A percentile compares a stretch with the other conserved stretches of the same genome.
Evolutionary conservation across 2,888 invertebrate species (phyloP).

Genomic region (Anthophora plumipes): DNA sequence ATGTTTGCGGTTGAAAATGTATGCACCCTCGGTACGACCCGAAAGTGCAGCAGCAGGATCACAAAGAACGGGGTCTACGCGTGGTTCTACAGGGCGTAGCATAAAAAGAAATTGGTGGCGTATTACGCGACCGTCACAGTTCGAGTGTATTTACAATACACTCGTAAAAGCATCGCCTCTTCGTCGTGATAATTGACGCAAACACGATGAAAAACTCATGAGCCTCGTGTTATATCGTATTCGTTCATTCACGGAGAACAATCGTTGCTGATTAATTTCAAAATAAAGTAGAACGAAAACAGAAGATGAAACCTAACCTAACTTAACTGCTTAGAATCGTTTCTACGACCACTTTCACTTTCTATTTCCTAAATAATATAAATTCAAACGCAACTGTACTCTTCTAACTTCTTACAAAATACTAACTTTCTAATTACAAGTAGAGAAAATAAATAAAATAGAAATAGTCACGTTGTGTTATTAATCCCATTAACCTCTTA

Average conservation of each 20-base stretch:
- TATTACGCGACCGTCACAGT: constrained; percentile 49
- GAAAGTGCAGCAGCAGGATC: constrained; percentile 69
- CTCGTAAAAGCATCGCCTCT: constrained; percentile 47
- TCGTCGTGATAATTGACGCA: constrained; percentile 58
- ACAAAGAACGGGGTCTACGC: constrained; percentile 45
- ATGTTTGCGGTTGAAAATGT: constrained; percentile 81
- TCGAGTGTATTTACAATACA: constrained; percentile 63
- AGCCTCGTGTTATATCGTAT: constrained; percentile 15
- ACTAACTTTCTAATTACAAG: too few relatives aligned
- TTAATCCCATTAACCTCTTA: too few relatives aligned
- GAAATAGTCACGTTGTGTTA: too few relatives aligned
- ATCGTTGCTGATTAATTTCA: not conserved
- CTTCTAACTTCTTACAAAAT: too few relatives aligned
- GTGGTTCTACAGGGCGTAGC: constrained; percentile 51
- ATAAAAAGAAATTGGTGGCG: constrained; percentile 60
- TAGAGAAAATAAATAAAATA: too few relatives aligned
- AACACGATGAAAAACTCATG: constrained; percentile 46
- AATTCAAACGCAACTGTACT: too few relatives aligned
- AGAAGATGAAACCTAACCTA: too few relatives aligned
- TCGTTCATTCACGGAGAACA: not conserved
- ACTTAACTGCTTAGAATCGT: too few relatives aligned
- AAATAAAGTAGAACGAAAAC: too few relatives aligned
- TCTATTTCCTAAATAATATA: too few relatives aligned
- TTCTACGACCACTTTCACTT: too few relatives aligned
- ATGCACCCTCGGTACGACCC: constrained; percentile 79